Evolutionary conservation across 2,888 invertebrate species (phyloP).

Genomic region (Hydriomena furcata): DNA sequence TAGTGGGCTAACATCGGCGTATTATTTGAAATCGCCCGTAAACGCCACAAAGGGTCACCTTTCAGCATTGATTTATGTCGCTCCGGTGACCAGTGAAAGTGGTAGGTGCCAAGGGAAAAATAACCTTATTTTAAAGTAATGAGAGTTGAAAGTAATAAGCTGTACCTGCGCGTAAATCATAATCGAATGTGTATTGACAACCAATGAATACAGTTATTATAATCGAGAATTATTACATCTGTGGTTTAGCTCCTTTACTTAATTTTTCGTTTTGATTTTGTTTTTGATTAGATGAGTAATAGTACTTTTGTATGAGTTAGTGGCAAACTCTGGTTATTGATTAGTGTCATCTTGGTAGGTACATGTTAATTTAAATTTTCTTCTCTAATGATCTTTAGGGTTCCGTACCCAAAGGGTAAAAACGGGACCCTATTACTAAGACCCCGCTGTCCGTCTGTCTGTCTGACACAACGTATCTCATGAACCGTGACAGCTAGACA

Average conservation of each 20-base stretch:
- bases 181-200: conserved; percentile 73
- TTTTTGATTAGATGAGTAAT: too few relatives aligned
- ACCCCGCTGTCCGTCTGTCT: too few relatives aligned
- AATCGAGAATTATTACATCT: conserved; percentile 54
- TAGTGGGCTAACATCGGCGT: conserved; percentile 41
- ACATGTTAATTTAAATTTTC: too few relatives aligned
- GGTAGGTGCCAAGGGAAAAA: conserved; percentile 44
- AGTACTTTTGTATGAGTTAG: too few relatives aligned
- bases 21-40: conserved; percentile 57
- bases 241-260: conserved; percentile 26
- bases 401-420: too few relatives aligned
- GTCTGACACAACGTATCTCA: too few relatives aligned
- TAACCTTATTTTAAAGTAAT: conserved; percentile 22
- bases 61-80: conserved; percentile 72
- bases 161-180: conserved; percentile 66
- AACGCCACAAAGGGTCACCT: conserved; percentile 57
- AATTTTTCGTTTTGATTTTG: conserved; percentile 8
- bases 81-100: conserved; percentile 62
- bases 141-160: conserved; percentile 13
- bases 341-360: too few relatives aligned
- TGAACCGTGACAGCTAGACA: too few relatives aligned
- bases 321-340: too few relatives aligned
- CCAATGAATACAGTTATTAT: conserved; percentile 69
- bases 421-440: too few relatives aligned
- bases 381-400: too few relatives aligned